Base-by-base conservation (phyloP, 2,888 invertebrate species). In the Helicoverpa assulta region DNA sequence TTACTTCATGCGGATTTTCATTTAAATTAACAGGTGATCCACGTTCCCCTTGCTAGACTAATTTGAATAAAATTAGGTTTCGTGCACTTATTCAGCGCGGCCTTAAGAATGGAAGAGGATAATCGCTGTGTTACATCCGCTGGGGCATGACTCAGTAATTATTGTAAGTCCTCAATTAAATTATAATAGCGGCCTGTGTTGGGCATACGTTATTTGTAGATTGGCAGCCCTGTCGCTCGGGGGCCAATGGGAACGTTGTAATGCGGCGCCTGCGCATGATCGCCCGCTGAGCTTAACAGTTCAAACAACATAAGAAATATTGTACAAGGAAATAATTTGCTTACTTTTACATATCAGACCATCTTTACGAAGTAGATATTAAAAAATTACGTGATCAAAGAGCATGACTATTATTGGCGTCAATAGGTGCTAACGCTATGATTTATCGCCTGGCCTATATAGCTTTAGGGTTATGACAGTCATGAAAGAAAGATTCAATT, bases 181-280 rank as follows among this genome's bases (percentile, higher is more conserved):
- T 92, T 92, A 91, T 93, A 92, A 93, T 93, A 86, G 89, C 84
- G 78, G 90, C 85, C 86, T 87, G 86, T 88, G 80, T 76, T 78
- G 86, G 86, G 83, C 85, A 87, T 88, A 91, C 84, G 88, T 94
- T 93, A 92, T 91, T 92, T 89, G 90, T 90, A 90, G 91, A 91
- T 92, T 93, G 94, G 93, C 94, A 94, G 91, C 92, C 92, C 91
- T 93, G 93, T 90, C 91, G 92, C 94, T 92, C 80, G 88, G 85
- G 91, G 93, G 93, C 93, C 94, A 91, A 92, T 93, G 86, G 89
- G 89, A 88, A 91, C 89, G 89, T 85, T 94, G 94, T 94, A 92
- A 83, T 80, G 89, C 90, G 94, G 94, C 94, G 95, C 94, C 94
- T 94, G 93, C 83, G 88, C 91, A 89, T 82, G 90, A 86, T 91